phyloP scores from a whole-genome alignment of 2,888 invertebrate genomes.

The Scaeva pyrastri region DNA sequence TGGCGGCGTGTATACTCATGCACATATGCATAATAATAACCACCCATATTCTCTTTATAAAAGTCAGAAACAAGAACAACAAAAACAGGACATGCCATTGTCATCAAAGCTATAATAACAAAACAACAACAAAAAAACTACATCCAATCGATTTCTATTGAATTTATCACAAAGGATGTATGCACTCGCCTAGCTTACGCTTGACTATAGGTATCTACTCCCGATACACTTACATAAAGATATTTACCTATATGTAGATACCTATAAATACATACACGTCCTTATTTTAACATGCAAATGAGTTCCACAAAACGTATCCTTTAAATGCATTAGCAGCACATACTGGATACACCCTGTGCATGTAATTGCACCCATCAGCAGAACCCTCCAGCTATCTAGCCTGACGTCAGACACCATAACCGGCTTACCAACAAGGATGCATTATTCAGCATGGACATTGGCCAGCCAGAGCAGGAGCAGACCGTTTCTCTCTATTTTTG shows the following conservation, averaged over 20 bases:
- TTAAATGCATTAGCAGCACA: slow-evolving; percentile 64
- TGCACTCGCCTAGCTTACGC: slow-evolving; percentile 68
- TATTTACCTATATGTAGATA: slow-evolving; percentile 16
- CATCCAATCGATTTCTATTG: slow-evolving; percentile 68
- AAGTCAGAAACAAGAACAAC: slow-evolving; percentile 23
- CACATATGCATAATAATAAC: slow-evolving; percentile 44
- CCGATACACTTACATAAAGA: not conserved
- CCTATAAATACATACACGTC: slow-evolving; percentile 8
- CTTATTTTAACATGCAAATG: slow-evolving; percentile 66
- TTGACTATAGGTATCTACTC: slow-evolving; percentile 60
- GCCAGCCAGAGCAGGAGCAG: slow-evolving; percentile 63
- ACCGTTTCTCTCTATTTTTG: slow-evolving; percentile 32
- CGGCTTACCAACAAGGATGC: slow-evolving; percentile 63
- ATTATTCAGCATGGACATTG: slow-evolving; percentile 75
- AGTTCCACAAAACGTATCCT: slow-evolving; percentile 55
- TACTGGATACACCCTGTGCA: slow-evolving; percentile 46
- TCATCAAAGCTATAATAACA: slow-evolving; percentile 27
- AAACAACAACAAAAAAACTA: not conserved
- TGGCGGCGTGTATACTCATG: slow-evolving; percentile 46
- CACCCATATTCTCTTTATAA: slow-evolving; percentile 49
- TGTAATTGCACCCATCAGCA: slow-evolving; percentile 58
- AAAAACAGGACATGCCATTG: slow-evolving; percentile 45
- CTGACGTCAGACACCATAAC: slow-evolving; percentile 66
- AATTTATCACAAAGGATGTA: slow-evolving; percentile 74
- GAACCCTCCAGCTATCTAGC: not conserved